phyloP scores from a whole-genome alignment of 2,797 vertebrate species.

The Chloroceryle inda region DNA sequence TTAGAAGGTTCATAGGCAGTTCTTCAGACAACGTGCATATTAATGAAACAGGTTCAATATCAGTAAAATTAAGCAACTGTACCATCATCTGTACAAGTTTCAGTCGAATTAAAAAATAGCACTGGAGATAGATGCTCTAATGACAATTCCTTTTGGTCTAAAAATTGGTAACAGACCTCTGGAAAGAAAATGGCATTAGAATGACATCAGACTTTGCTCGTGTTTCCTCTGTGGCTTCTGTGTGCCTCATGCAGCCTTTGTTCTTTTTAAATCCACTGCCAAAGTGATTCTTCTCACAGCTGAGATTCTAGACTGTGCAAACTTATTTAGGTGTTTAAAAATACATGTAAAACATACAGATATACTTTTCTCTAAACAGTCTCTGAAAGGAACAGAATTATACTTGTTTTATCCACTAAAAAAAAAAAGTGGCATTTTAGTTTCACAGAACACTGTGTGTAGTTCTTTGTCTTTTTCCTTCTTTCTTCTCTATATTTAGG shows the following conservation, averaged over 20 bases:
- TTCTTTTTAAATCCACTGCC: neutral
- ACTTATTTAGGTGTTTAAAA: slow-evolving; percentile 29
- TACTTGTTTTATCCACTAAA: neutral
- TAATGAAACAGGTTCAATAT: slow-evolving; percentile 49
- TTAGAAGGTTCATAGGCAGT: slow-evolving; percentile 62
- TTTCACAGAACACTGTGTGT: neutral
- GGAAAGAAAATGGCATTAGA: slow-evolving; percentile 33
- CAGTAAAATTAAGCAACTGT: slow-evolving; percentile 43
- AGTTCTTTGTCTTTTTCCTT: neutral
- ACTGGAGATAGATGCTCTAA: neutral
- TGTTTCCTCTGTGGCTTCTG: neutral
- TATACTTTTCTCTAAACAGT: neutral
- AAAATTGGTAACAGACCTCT: slow-evolving; percentile 44
- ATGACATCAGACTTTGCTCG: neutral
- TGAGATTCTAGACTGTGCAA: slow-evolving; percentile 25
- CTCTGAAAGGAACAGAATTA: neutral
- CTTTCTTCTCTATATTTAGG: neutral
- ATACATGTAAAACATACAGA: neutral
- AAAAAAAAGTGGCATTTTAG: neutral
- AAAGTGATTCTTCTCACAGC: slow-evolving; percentile 25
- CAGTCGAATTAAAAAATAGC: slow-evolving; percentile 8
- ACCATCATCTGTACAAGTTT: slow-evolving; percentile 13
- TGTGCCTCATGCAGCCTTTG: neutral
- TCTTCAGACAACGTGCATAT: slow-evolving; percentile 63
- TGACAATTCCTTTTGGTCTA: slow-evolving; percentile 24